Base-by-base conservation (phyloP, 2,113 vertebrate species). In the Atherinomorus stipes region DNA sequence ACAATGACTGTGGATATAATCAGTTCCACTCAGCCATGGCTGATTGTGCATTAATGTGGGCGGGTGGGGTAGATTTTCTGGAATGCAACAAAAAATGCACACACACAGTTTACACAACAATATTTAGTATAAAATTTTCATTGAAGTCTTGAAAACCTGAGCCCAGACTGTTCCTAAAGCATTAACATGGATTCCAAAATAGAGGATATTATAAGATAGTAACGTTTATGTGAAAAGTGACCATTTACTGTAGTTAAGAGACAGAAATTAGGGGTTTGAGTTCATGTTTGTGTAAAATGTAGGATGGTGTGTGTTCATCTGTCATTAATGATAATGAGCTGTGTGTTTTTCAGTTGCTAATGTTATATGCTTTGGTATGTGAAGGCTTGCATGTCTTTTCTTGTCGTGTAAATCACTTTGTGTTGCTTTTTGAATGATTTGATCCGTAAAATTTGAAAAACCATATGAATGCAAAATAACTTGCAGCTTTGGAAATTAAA, bases 1-100 rank as follows among this genome's bases (percentile, higher is more conserved):
- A 85, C 71, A 85, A 89, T 79, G 87, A 87, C 63, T 77, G 19
- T 53, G 71, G 53, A 64, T 68, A 40, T 85, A 89, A 90, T 88
- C 78, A 63, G 56, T 76, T 78, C 49, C 37, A 50, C 76, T 68
- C 83, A 72, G 71, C 51, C 22, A 64, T 8, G 58, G 66, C 42
- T 65, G 2, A 9, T 68, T 84, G 58, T 76, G 79, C 60, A 51
- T 58, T 68, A 78, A 71, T 56, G 49, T 70, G 71, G 26, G 54
- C 61, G 10, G 13, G 22, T 15, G 15, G 34, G 11, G 7, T 18
- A 42, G 42, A 45, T 71, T 78, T 74, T 74, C 31, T 73, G 19
- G n/a, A 64, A 66, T 53, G 54, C 53, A 79, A 66, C 68, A 71
- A 64, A 50, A 64, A 50, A 54, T 3, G 57, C 56, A 69, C 22